Base-by-base conservation (phyloP, 2,888 invertebrate genomes). In the Pterobdella sp. region DNA sequence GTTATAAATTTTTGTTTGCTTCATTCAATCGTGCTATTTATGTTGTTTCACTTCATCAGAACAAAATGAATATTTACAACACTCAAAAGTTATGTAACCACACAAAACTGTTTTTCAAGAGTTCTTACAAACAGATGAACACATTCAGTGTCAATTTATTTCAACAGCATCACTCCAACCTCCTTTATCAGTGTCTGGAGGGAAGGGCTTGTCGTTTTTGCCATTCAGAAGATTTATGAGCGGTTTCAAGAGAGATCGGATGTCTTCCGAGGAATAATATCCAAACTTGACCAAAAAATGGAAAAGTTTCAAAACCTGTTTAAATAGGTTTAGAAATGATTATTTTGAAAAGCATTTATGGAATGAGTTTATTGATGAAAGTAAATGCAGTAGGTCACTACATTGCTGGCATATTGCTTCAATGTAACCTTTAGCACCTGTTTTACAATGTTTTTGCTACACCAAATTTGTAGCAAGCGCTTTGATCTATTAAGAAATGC, bases 201-300 rank as follows among this genome's bases (percentile, higher is more conserved):
- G 76, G 73, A 79, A 80, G 18, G 80, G 80, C 69, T 77, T 76
- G 75, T 80, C 80, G 49, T 74, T 72, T 56, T 75, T 75, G 10
- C 80, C 80, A 52, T 80, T 80, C 52, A 80, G 76, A 35, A 80
- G 77, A 52, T 78, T 77, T 49, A 80, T 73, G 56, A 80, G 76
- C 2, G 80, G 80, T 66, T 76, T 76, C 42, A 80, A 75, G 32
- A 80, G 75, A 10, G 68, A 35, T 65, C 76, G 76, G 71, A 80
- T 79, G 74, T 80, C 80, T 32, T 77, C 77, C 18, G 78, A 76
- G 29, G 75, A 76, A 73, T 80, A 80, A 76, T 80, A 79, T 29
- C 80, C 80, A 56, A 79, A 78, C 73, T 76, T 77, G 36, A 79
- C 78, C 69, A 80, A 71, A 74, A 76, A 77, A 70, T 78, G 78